Percentiles rank a stretch among this genome's conserved stretches.
Evolutionary conservation across 37 sponge, comb jelly and placozoan species (phyloP).

Genomic region (Tethya wilhelma): DNA sequence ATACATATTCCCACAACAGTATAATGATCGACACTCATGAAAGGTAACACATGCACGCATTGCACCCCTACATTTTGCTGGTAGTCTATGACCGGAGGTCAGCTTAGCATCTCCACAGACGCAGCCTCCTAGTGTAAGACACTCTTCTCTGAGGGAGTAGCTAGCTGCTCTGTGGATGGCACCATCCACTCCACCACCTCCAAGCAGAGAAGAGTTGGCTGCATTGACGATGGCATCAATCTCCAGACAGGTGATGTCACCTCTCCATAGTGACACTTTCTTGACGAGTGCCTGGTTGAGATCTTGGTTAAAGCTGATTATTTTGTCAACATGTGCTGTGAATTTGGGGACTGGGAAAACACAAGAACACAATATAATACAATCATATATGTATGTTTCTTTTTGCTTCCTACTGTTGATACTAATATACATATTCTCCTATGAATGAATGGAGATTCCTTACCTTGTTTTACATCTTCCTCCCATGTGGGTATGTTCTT

Average conservation of each 20-base stretch:
- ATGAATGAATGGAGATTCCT: not conserved
- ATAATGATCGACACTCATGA: not conserved
- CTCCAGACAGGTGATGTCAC: constrained; percentile 91
- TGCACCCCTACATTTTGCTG: constrained; percentile 82
- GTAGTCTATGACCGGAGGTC: constrained; percentile 71
- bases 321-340: not conserved
- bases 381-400: not conserved
- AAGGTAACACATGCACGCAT: not conserved
- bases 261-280: constrained; percentile 88
- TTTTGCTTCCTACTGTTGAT: not conserved
- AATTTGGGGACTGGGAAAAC: not conserved
- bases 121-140: constrained; percentile 71
- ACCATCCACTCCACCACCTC: constrained; percentile 98
- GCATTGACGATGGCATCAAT: constrained; percentile 98
- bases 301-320: not conserved
- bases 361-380: not conserved
- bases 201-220: constrained; percentile 88
- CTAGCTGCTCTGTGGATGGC: constrained; percentile 92
- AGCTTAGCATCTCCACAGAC: constrained; percentile 79
- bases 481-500: constrained; percentile 69
- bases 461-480: constrained; percentile 3
- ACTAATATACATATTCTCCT: not conserved
- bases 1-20: not conserved
- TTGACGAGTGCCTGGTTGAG: constrained; percentile 19
- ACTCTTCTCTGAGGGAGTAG: constrained; percentile 64